Base-by-base conservation (phyloP, 2,888 invertebrate genomes). In the Hypselothyrea guttata region DNA sequence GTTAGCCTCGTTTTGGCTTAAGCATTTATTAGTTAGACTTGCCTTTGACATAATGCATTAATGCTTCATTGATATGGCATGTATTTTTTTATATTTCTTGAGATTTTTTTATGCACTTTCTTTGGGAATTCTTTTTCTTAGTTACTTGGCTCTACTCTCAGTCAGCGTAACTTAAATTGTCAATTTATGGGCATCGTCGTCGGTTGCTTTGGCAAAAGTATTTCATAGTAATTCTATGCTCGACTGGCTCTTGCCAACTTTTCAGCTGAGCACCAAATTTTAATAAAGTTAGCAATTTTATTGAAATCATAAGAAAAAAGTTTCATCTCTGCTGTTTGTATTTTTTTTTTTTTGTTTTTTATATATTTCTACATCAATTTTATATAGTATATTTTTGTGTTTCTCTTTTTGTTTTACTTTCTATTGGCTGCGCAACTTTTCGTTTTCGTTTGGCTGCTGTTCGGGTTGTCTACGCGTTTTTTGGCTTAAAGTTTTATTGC, bases 221-320 rank as follows among this genome's bases (percentile, higher is more conserved):
- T 81, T 81, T 83, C 61, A 68, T 77, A 81, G 79, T 84, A 84
- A 84, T 84, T 82, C 84, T 75, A 75, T 73, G 84, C 84, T 82
- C 66, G 66, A 78, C 68, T 84, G 84, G 57, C 73, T 77, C 62
- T 66, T 73, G 60, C 73, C 68, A 81, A 82, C 84, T 81, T 84
- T 75, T 70, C 47, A 71, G 75, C 76, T 62, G 70, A 71, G 81
- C 69, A 71, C 69, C 66, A 83, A 71, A 82, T 84, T 84, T 84
- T 79, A 79, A 79, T 79, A 79, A 79, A 79, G 79, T 77, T 79
- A 79, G 81, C 75, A 79, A 84, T 75, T 79, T 84, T 84, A 84
- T 79, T 84, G 84, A 84, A 84, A 79, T 83, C 73, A 69, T 79
- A 81, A 63, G 70, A 82, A 60, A 67, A 77, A 69, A 59, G 44